Percentiles rank a stretch among this genome's conserved stretches.
These are phyloP conservation scores for Lamprologus tigripictilis DNA, from an alignment of 2,113 vertebrate species.

Conservation along the genomic window DNA sequence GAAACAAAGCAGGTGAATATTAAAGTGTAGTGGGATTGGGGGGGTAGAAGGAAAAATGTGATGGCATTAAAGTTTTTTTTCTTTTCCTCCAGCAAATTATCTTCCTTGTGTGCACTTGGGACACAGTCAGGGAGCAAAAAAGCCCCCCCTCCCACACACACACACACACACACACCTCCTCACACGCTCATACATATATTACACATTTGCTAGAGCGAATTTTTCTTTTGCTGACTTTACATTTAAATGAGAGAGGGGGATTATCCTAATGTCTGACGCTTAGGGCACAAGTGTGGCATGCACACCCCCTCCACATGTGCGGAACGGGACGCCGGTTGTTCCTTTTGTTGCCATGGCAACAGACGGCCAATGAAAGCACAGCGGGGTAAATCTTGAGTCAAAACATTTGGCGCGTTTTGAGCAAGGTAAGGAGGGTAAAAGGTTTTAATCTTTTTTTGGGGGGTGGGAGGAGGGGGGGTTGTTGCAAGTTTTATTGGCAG, in stretches of 20 bases:
- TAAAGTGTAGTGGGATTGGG: neutral
- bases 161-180: neutral
- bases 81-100: neutral
- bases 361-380: constrained; percentile 40
- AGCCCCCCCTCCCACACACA: neutral
- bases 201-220: constrained; percentile 32
- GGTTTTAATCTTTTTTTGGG: neutral
- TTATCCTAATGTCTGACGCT: constrained; percentile 63
- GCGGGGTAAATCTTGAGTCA: constrained; percentile 32
- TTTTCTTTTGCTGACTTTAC: constrained; percentile 69
- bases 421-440: constrained; percentile 1
- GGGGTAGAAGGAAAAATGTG: neutral
- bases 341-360: constrained; percentile 49
- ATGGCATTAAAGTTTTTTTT: neutral
- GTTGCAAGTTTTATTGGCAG: neutral
- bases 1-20: neutral
- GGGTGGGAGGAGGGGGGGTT: neutral
- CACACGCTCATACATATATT: constrained; percentile 8
- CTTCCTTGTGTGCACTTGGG: neutral
- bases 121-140: neutral
- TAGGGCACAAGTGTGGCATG: constrained; percentile 22
- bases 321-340: constrained; percentile 2
- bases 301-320: neutral
- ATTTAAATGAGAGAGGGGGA: constrained; percentile 62
- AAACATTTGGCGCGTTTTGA: constrained; percentile 39